Base-by-base conservation (phyloP, 2,888 invertebrate species). In the Drosophila planitibia region DNA sequence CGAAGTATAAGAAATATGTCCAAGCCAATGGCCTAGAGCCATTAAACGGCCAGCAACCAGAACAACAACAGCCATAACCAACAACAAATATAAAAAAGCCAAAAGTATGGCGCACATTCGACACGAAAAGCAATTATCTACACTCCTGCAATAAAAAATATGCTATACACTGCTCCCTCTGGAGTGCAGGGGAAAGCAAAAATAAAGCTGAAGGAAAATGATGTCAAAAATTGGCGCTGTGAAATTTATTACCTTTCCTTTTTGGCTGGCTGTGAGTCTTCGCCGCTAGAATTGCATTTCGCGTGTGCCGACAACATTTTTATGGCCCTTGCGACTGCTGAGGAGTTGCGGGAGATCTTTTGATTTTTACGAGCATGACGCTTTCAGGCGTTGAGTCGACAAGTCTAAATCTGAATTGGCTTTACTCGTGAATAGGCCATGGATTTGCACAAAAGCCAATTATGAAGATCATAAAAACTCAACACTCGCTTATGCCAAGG, bases 101-200 rank as follows among this genome's bases (percentile, higher is more conserved):
- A 55, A 55, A 74, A 74, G 66, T 58, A 74, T 67, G 79, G 71
- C 47, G 65, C 57, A 51, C 71, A 79, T 80, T 89, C 82, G 61
- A 75, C 81, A 83, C 81, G 78, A 81, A 89, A 91, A 89, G 82
- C 87, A 90, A 88, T 88, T 88, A 91, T 90, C 86, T 90, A 86
- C 88, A 88, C 81, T 84, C 76, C 39, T 71, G 79, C 84, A 89
- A 86, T 88, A 90, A 86, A 91, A 89, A 89, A 75, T 84, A 78
- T 80, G 85, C 72, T 73, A 64, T 70, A 68, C 61, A 44, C 70
- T 53, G 41, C n/a, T 52, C 30, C 51, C 37, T 22, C 4, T 16
- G 16, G 58, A 44, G 58, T 30, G 19, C 7, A 33, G n/a, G 22
- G n/a, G 5, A 10, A 25, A 5, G 25, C 30, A 30, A 60, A 52